Conservation (phyloP, 2,113 vertebrate genomes). For the Calidris pugnax region DNA sequence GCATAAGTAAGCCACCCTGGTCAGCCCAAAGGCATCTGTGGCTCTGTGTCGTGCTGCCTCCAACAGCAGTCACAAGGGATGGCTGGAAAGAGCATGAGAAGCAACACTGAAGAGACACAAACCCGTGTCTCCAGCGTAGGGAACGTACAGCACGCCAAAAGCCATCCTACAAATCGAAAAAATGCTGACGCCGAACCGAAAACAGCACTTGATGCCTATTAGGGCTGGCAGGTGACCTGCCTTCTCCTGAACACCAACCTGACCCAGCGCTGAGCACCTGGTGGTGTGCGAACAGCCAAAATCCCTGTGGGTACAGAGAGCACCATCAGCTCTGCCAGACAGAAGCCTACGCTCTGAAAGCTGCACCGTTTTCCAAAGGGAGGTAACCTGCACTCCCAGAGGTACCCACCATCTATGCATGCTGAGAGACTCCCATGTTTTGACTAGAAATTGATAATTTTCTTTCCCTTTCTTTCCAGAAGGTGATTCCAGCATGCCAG, state of each 20-base stretch:
- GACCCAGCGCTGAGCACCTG: background rate
- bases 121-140: accelerated
- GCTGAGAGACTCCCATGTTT: background rate
- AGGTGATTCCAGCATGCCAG: background rate
- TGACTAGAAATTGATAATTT: background rate
- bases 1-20: background rate
- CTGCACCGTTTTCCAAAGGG: background rate
- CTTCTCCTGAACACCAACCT: background rate
- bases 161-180: background rate
- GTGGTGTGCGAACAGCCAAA: background rate
- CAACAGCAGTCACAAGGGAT: background rate
- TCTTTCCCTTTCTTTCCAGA: background rate
- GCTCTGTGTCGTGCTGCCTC: background rate
- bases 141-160: background rate
- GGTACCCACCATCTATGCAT: background rate
- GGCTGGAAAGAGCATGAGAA: background rate
- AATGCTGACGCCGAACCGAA: background rate
- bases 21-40: background rate
- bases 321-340: background rate
- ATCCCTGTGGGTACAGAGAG: background rate
- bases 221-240: background rate
- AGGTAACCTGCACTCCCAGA: background rate
- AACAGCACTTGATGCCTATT: background rate
- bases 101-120: background rate
- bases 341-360: background rate